These are phyloP conservation scores for Anthonomus grandis DNA, from an alignment of 1,140 invertebrate species.

Conservation along the genomic window DNA sequence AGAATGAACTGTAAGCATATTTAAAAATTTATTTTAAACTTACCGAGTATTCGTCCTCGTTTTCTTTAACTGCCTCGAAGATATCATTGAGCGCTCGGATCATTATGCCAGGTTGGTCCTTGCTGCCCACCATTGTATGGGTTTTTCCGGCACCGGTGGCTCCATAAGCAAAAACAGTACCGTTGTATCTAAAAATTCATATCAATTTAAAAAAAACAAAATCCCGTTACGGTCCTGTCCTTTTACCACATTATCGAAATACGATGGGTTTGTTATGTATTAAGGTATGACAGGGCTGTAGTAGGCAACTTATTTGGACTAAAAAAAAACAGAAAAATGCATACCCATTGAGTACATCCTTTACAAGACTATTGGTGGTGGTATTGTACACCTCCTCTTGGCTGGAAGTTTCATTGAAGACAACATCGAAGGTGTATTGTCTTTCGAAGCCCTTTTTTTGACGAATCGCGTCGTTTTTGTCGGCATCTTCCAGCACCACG, in stretches of 20 bases:
- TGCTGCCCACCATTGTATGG: constrained; percentile 81
- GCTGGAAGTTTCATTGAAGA: constrained; percentile 74
- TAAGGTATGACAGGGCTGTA: too few species aligned
- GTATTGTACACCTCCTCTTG: constrained; percentile 80
- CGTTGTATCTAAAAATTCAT: constrained; percentile 68
- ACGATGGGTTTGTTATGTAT: too few species aligned
- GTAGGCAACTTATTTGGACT: too few species aligned
- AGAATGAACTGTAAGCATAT: not conserved
- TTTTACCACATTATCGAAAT: too few species aligned
- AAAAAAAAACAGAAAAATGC: too few species aligned
- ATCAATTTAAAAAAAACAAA: too few species aligned
- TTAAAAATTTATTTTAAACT: constrained; percentile 26
- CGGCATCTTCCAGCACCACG: constrained; percentile 60
- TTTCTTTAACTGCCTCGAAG: constrained; percentile 64
- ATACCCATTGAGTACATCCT: constrained; percentile 79
- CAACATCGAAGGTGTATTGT: constrained; percentile 84
- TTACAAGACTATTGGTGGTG: constrained; percentile 77
- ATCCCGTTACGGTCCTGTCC: too few species aligned
- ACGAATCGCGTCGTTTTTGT: constrained; percentile 60
- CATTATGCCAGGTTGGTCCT: constrained; percentile 80
- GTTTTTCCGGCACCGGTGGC: constrained; percentile 91
- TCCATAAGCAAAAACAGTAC: constrained; percentile 96
- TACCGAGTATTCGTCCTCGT: constrained; percentile 59
- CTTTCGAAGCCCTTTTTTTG: constrained; percentile 61
- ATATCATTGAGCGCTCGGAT: constrained; percentile 80